Evolutionary conservation across 2,797 vertebrate species (phyloP).

Genomic region (Rhynchonycteris naso): DNA sequence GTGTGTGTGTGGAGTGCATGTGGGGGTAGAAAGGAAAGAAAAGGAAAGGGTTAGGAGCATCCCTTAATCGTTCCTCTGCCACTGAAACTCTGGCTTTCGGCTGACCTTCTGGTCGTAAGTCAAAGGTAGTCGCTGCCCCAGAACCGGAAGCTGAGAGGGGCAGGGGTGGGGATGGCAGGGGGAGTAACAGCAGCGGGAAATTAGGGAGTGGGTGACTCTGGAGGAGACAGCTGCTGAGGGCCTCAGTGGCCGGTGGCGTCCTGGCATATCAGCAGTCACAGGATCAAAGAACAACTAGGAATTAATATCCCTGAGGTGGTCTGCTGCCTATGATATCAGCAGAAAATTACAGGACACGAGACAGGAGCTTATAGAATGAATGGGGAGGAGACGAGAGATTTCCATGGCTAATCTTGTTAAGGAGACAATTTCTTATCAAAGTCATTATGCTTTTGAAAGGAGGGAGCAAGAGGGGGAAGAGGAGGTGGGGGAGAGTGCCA

Average conservation of each 20-base stretch:
- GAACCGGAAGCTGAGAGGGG: background rate
- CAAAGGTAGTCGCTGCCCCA: background rate
- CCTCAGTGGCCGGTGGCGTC: background rate
- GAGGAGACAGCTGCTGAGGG: background rate
- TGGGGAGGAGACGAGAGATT: slow-evolving; percentile 85
- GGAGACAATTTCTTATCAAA: slow-evolving; percentile 88
- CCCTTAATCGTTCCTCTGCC: background rate
- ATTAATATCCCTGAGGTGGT: slow-evolving; percentile 83
- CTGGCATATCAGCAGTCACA: slow-evolving; percentile 53
- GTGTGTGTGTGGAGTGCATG: background rate
- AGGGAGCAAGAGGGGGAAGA: background rate
- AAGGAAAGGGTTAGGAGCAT: background rate
- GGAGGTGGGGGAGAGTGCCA: background rate
- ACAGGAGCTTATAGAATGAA: slow-evolving; percentile 83
- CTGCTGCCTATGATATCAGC: slow-evolving; percentile 75
- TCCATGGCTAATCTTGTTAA: slow-evolving; percentile 88
- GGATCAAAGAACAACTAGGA: slow-evolving; percentile 69
- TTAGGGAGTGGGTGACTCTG: background rate
- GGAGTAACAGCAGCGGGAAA: background rate
- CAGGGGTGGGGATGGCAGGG: too few relatives aligned
- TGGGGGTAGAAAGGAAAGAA: background rate
- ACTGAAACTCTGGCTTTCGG: background rate
- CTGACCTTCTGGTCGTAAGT: background rate
- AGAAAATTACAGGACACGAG: slow-evolving; percentile 84
- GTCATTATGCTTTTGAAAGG: slow-evolving; percentile 83